phyloP scores from a whole-genome alignment of 2,888 invertebrate genomes.

The Dasysyrphus tricinctus region DNA sequence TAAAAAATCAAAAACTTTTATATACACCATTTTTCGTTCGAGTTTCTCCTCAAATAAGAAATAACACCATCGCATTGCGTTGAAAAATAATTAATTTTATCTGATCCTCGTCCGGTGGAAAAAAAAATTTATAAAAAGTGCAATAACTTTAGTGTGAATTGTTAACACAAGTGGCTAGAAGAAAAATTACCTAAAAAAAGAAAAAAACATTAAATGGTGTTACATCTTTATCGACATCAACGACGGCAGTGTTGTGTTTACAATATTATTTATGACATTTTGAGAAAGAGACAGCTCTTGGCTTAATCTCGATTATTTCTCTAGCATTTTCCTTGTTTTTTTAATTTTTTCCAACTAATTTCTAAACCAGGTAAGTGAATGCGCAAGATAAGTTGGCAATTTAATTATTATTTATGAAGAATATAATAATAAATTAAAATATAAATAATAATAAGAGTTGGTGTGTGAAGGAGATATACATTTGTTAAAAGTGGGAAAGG shows the following conservation, averaged over 20 bases:
- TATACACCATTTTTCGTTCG: constrained; percentile 66
- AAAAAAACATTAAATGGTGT: constrained; percentile 48
- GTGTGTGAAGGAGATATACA: constrained; percentile 51
- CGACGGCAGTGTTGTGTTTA: constrained; percentile 76
- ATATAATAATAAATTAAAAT: constrained; percentile 69
- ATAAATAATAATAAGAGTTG: constrained; percentile 73
- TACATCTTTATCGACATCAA: constrained; percentile 40
- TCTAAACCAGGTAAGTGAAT: constrained; percentile 62
- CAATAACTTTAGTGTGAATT: constrained; percentile 15
- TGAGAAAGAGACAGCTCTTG: constrained; percentile 73
- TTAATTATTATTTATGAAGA: constrained; percentile 52
- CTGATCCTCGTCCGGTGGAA: constrained; percentile 6
- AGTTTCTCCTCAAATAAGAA: constrained; percentile 33
- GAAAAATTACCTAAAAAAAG: constrained; percentile 25
- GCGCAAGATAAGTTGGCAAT: constrained; percentile 60
- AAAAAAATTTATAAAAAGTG: neutral
- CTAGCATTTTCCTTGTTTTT: constrained; percentile 51
- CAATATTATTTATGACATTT: constrained; percentile 78
- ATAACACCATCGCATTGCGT: constrained; percentile 21
- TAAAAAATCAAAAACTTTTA: constrained; percentile 56
- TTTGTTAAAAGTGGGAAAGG: neutral
- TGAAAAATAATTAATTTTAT: constrained; percentile 14
- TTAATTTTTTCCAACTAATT: constrained; percentile 58
- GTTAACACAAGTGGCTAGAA: constrained; percentile 5
- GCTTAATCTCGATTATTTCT: constrained; percentile 44